Base-by-base conservation (phyloP, 2,888 invertebrate genomes). In the Trichopoda pennipes region DNA sequence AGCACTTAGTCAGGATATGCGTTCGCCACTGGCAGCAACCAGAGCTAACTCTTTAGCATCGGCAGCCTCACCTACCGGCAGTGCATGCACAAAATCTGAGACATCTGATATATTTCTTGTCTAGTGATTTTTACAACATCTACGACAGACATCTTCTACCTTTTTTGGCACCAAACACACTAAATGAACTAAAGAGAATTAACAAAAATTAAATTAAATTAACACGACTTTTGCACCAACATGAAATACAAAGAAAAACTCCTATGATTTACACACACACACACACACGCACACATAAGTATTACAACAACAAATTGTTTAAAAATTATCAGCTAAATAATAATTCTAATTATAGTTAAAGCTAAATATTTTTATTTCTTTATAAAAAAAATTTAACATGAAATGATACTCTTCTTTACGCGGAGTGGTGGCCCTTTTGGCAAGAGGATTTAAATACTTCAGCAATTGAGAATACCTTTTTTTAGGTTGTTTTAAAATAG, bases 41-140 rank as follows among this genome's bases (percentile, higher is more conserved):
- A 91, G 94, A 85, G 94, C 94, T 35, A 94, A 94, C 88, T 94
- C 94, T 32, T 92, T 94, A 76, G 94, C 94, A 9, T 94, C 94
- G 79, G 94, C 94, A 38, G 94, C 94, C 56, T 94, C 94, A 53
- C 94, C 94, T 51, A 94, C 94, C 84, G 94, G 94, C 85, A 94
- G 94, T 89, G 94, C 94, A 80, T 94, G 94, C 90, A 92, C 94
- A 82, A 94, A 94, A 89, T 92, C 93, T 81, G 94, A 94, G 83
- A 85, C 90, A 47, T 90, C 90, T 17, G 91, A 91, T 64, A 89
- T 91, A 79, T 91, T 91, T 86, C 87, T 91, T 63, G 90, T 90
- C 84, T 90, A 90, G 88, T 87, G 76, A 42, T 61, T 83, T 64
- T 66, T 73, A 60, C 58, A 47, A 32, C 53, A 73, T 53, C 53